Conservation (phyloP, 2,113 vertebrate genomes). For the Hyperopisus bebe region DNA sequence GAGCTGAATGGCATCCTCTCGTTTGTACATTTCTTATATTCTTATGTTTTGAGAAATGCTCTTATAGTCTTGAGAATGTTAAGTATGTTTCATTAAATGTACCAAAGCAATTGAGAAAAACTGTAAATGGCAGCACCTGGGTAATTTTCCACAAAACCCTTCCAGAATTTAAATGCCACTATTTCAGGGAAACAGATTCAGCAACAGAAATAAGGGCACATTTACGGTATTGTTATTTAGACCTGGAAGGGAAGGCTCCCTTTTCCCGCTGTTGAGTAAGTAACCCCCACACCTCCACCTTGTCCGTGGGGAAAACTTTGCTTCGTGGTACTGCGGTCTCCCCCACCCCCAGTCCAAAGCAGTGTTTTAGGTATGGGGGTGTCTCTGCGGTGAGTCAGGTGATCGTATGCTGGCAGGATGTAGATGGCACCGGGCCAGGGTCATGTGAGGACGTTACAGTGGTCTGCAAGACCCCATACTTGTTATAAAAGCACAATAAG, state of each 20-base stretch:
- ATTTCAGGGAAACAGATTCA: slow-evolving; percentile 48
- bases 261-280: slow-evolving; percentile 29
- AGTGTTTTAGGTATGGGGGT: neutral
- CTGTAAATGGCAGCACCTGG: slow-evolving; percentile 7
- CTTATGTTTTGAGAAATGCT: too few relatives aligned
- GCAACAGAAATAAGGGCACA: slow-evolving; percentile 51
- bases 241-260: slow-evolving; percentile 37
- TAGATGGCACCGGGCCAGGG: neutral
- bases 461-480: neutral
- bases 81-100: neutral
- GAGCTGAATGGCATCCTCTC: too few relatives aligned
- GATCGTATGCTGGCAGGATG: neutral
- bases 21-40: too few relatives aligned
- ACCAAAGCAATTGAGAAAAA: neutral
- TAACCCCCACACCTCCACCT: slow-evolving; percentile 39
- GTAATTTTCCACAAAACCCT: slow-evolving; percentile 23
- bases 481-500: neutral
- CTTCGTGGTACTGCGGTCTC: neutral
- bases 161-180: slow-evolving; percentile 29
- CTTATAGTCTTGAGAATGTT: too few relatives aligned
- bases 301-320: slow-evolving; percentile 23
- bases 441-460: neutral
- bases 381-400: neutral
- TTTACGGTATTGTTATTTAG: slow-evolving; percentile 47
- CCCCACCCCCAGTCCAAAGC: neutral